A percentile compares a stretch with the other conserved stretches of the same genome.
These are phyloP conservation scores for Rhopalosiphum maidis DNA, from an alignment of 1,140 invertebrate species.

Conservation along the genomic window DNA sequence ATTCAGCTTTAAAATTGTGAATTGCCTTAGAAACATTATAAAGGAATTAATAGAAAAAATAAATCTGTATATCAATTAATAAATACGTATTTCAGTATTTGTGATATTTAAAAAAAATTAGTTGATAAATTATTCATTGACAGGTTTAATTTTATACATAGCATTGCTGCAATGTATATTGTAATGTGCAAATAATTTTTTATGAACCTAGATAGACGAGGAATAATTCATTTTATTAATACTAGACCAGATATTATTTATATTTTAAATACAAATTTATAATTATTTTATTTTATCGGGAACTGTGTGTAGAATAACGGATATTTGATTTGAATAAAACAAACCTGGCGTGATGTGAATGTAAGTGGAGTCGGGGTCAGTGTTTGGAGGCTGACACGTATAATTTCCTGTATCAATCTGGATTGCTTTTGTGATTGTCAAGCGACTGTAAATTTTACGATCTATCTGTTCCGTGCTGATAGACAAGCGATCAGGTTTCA, in stretches of 20 bases:
- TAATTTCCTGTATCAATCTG: constrained; percentile 89
- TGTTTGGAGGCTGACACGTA: constrained; percentile 87
- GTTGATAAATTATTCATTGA: not conserved
- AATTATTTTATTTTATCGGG: too few relatives aligned
- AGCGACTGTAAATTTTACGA: constrained; percentile 78
- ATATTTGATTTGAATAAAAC: not conserved
- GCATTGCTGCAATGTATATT: not conserved
- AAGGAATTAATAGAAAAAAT: too few relatives aligned
- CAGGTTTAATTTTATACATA: not conserved
- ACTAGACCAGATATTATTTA: not conserved
- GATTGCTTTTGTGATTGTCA: constrained; percentile 82
- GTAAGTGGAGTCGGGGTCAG: constrained; percentile 85
- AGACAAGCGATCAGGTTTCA: constrained; percentile 79
- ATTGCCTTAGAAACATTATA: not conserved
- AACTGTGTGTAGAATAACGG: not conserved
- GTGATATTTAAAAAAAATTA: not conserved
- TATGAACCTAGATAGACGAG: not conserved
- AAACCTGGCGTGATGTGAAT: constrained; percentile 89
- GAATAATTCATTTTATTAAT: not conserved
- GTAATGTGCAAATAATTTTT: not conserved
- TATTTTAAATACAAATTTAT: not conserved
- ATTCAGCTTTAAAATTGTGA: not conserved
- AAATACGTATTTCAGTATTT: not conserved
- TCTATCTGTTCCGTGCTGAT: constrained; percentile 83
- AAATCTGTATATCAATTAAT: not conserved